Evolutionary conservation across 2,888 invertebrate genomes (phyloP), one percentile per base, ranked within the genome.

Genomic region (Pecten maximus): DNA sequence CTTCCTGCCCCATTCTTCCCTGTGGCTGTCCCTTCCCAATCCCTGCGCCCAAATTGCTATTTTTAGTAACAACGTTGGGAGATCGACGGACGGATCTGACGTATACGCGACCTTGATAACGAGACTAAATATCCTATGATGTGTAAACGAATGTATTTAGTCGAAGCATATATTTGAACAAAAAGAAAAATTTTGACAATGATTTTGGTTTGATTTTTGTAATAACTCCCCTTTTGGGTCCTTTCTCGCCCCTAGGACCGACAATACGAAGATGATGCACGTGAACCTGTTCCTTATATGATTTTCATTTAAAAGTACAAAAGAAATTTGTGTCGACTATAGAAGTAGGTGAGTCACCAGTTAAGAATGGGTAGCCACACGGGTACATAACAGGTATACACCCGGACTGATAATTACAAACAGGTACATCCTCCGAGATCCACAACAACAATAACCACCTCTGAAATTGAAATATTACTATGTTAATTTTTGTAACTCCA

Each of bases 401-500:
- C 28, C 74, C 28, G n/a, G 60, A 28, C n/a, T 28, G 74, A 74
- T 74, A 74, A 74, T 74, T 74, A 74, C 74, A 28, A 28, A 74
- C 74, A 74, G 74, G 74, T 74, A 74, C 74, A 74, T 35, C 28
- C 74, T 35, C 74, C 23, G 74, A 35, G 15, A 28, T 6, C 35
- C 10, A 10, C 12, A 28, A 28, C 35, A 74, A 74, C 74, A 74
- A 74, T 74, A 74, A 74, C 74, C 12, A 35, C 10, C 35, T 35
- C 74, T 74, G 35, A 74, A 74, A 74, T 74, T 74, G 35, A 74
- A 74, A 74, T 74, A 74, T 74, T 74, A 74, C 74, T 74, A 74
- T 74, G 74, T 74, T 74, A 74, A 74, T 74, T 74, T 74, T 74
- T 74, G 74, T 74, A 74, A 74, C 74, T 74, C 74, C 74, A 74